These are phyloP conservation scores for Hippocampus barbouri DNA, from an alignment of 2,113 vertebrate species.

Conservation along the genomic window DNA sequence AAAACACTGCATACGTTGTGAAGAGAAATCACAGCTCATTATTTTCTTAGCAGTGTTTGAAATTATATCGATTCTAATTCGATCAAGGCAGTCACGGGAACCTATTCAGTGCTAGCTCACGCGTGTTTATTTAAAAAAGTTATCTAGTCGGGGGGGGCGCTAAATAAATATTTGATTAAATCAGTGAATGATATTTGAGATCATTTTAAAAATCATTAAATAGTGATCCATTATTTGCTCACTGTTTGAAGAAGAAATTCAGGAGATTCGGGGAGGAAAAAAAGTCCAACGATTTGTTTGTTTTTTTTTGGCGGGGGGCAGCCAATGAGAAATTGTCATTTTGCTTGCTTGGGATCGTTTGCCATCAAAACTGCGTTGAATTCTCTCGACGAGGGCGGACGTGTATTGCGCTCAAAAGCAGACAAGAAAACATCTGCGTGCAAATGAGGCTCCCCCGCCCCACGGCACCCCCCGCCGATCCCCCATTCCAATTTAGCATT, in stretches of 20 bases:
- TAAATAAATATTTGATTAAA: not conserved
- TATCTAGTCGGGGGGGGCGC: not conserved
- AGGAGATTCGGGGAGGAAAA: not conserved
- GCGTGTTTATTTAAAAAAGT: not conserved
- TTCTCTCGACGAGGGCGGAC: not conserved
- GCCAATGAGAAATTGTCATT: not conserved
- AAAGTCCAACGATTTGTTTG: not conserved
- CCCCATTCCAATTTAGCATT: conserved; percentile 75
- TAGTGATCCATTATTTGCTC: not conserved
- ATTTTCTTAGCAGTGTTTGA: not conserved
- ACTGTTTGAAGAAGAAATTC: not conserved
- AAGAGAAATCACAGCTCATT: conserved; percentile 26
- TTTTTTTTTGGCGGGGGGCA: not conserved
- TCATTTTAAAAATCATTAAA: not conserved
- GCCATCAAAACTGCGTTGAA: no score
- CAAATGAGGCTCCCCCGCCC: conserved; percentile 61
- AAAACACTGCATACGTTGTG: no score
- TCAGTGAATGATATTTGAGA: not conserved
- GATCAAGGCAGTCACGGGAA: not conserved
- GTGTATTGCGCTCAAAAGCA: conserved; percentile 50
- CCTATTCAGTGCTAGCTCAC: not conserved
- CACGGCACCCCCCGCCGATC: not conserved
- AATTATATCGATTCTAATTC: not conserved
- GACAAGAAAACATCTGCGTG: conserved; percentile 59
- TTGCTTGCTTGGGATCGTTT: not conserved